Conservation (phyloP, 2,113 vertebrate species). For the Caloenas nicobarica region DNA sequence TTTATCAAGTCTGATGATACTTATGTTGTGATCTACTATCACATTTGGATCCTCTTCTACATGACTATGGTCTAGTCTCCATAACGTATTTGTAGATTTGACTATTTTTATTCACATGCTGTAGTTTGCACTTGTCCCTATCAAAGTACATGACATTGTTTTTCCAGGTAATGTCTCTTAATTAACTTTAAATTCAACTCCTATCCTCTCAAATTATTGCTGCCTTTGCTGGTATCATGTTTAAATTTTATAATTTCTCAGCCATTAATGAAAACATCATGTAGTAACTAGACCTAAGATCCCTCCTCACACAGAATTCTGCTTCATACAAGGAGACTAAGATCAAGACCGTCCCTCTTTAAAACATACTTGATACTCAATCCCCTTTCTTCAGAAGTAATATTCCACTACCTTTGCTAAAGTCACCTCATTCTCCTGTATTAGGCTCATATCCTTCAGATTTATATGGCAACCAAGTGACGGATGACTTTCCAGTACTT, state of each 20-base stretch:
- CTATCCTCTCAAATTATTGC: neutral
- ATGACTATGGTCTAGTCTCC: neutral
- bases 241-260: neutral
- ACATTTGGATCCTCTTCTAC: neutral
- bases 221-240: neutral
- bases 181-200: neutral
- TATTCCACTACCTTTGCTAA: neutral
- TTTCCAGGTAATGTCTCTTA: neutral
- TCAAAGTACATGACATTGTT: neutral
- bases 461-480: neutral
- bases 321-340: neutral
- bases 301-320: neutral
- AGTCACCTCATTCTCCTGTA: neutral
- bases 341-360: neutral
- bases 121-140: neutral
- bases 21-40: neutral
- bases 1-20: neutral
- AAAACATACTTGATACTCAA: neutral
- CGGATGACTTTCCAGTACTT: neutral
- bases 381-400: neutral
- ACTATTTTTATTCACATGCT: neutral
- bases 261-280: neutral
- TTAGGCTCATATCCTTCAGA: neutral
- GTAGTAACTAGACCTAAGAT: neutral
- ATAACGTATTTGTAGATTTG: rapidly evolving